Evolutionary conservation across 2,797 vertebrate genomes (phyloP).

Genomic region (Fratercula arctica): DNA sequence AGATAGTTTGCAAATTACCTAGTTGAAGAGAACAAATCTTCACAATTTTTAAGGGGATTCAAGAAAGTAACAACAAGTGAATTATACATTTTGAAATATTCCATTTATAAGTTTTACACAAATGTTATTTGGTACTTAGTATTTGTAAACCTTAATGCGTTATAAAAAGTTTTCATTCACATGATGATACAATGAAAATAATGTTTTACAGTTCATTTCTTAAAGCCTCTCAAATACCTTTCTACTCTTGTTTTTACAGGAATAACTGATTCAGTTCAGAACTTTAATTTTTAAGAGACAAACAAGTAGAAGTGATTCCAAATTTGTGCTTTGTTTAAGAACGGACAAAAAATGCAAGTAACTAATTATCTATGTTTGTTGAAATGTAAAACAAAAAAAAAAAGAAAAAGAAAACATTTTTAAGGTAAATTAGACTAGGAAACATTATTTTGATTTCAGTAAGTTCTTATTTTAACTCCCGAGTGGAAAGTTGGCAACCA

Average conservation of each 20-base stretch:
- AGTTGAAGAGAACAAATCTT: slow-evolving; percentile 1
- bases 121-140: background rate
- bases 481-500: background rate
- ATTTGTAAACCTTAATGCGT: slow-evolving; percentile 40
- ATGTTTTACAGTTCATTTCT: background rate
- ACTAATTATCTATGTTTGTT: background rate
- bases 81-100: background rate
- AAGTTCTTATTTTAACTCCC: background rate
- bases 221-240: background rate
- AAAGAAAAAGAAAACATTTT: background rate
- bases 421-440: background rate
- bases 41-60: slow-evolving; percentile 18
- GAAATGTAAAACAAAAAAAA: slow-evolving; percentile 9
- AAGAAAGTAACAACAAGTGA: slow-evolving; percentile 34
- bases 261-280: background rate
- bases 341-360: background rate
- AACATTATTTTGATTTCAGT: background rate
- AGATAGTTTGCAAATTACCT: background rate
- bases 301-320: background rate
- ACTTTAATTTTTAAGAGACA: background rate
- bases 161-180: slow-evolving; percentile 1
- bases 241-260: background rate
- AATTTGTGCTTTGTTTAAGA: background rate
- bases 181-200: background rate
- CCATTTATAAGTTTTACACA: background rate